Conservation (phyloP, 2,113 vertebrate species). For the Heterotis niloticus region DNA sequence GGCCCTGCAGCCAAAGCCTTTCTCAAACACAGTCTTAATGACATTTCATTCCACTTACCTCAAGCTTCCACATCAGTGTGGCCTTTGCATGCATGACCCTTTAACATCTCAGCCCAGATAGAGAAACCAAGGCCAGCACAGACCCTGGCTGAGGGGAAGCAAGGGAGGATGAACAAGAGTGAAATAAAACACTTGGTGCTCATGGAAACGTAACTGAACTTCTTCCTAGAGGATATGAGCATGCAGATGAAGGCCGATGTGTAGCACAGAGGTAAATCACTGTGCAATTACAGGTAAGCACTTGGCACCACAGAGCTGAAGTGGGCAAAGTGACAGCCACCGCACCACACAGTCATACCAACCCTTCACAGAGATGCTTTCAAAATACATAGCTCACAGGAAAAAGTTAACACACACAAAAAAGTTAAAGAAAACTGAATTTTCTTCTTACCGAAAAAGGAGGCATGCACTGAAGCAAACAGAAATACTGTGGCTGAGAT, state of each 20-base stretch:
- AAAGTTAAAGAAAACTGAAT: neutral
- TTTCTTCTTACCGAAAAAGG: constrained; percentile 15
- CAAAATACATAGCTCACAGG: neutral
- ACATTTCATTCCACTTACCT: too few relatives aligned
- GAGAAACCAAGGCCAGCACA: too few relatives aligned
- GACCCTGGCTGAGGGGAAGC: too few relatives aligned
- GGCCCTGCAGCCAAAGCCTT: too few relatives aligned
- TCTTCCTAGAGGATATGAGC: neutral
- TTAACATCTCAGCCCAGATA: too few relatives aligned
- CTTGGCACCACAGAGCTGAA: neutral
- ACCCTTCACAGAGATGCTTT: neutral
- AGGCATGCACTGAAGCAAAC: too few relatives aligned
- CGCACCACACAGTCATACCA: neutral
- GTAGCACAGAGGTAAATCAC: neutral
- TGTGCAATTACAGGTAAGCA: constrained; percentile 21
- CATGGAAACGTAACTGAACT: constrained; percentile 15
- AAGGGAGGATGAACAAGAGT: neutral
- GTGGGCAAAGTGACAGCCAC: neutral
- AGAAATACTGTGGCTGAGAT: too few relatives aligned
- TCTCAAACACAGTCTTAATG: too few relatives aligned
- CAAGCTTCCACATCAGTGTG: too few relatives aligned
- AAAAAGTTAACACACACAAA: too few relatives aligned
- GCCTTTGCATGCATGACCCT: too few relatives aligned
- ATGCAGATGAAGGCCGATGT: neutral
- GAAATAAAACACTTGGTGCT: neutral